Conservation (phyloP, 2,797 vertebrate species). For the Cheirogaleus major region DNA sequence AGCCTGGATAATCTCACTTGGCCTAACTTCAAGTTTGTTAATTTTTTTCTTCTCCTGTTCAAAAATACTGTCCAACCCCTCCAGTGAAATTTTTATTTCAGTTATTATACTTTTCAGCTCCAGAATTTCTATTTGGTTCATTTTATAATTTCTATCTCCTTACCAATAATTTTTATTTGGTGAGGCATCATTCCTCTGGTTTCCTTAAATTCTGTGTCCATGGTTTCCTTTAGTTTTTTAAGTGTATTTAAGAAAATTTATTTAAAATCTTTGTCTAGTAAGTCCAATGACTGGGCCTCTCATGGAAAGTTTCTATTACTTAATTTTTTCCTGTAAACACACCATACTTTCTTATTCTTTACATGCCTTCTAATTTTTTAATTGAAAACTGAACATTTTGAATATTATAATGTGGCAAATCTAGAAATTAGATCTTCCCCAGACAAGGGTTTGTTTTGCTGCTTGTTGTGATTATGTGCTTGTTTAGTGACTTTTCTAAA, state of each 20-base stretch:
- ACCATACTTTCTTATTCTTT: background rate
- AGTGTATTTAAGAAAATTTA: background rate
- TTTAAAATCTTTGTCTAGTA: conserved; percentile 24
- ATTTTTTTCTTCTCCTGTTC: background rate
- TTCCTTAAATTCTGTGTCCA: background rate
- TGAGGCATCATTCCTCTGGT: background rate
- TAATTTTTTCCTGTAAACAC: background rate
- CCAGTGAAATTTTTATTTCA: background rate
- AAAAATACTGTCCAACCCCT: background rate
- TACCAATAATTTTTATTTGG: background rate
- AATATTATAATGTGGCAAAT: background rate
- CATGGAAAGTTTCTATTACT: background rate
- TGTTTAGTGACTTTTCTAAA: background rate
- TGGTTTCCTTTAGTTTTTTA: background rate
- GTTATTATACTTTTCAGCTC: background rate
- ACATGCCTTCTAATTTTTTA: background rate
- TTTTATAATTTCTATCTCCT: background rate
- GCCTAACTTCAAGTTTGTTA: background rate
- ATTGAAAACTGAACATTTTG: background rate
- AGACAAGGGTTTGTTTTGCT: background rate
- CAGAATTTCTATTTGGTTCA: background rate
- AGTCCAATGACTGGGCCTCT: background rate
- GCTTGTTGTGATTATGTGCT: background rate
- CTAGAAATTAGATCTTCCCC: background rate
- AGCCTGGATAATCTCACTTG: background rate